These are phyloP conservation scores for Pegoplata infirma DNA, from an alignment of 2,888 invertebrate species.

Conservation along the genomic window DNA sequence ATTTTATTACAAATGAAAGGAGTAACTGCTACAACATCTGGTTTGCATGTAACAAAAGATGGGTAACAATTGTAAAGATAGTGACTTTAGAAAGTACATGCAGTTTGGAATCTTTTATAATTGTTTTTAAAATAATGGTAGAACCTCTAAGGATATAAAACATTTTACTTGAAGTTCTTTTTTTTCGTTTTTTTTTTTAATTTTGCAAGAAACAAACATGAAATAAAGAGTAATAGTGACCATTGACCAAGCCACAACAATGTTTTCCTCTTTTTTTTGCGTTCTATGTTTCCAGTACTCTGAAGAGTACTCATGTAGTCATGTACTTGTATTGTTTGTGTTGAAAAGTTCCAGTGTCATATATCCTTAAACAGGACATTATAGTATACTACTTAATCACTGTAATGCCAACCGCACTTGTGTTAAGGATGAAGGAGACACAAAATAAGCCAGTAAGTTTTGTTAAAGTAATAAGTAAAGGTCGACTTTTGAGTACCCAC, in stretches of 20 bases:
- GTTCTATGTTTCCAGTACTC: not conserved
- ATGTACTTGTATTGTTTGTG: conserved; percentile 28
- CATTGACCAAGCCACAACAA: conserved; percentile 62
- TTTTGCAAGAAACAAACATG: not conserved
- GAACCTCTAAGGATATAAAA: conserved; percentile 59
- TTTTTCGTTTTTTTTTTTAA: no score
- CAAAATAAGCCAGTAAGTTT: not conserved
- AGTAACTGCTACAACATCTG: conserved; percentile 67
- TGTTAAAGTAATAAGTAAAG: not conserved
- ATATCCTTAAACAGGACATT: conserved; percentile 53
- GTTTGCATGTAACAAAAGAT: conserved; percentile 66
- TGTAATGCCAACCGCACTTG: conserved; percentile 64
- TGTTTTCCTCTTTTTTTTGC: conserved; percentile 19
- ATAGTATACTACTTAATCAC: conserved; percentile 61
- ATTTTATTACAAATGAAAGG: conserved; percentile 66
- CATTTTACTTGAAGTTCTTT: conserved; percentile 54
- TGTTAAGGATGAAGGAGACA: conserved; percentile 34
- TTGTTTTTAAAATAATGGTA: conserved; percentile 62
- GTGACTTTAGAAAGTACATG: conserved; percentile 29
- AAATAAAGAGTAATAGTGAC: conserved; percentile 49
- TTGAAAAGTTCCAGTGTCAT: conserved; percentile 56
- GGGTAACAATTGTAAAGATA: conserved; percentile 56
- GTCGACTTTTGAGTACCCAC: not conserved
- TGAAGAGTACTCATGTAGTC: not conserved
- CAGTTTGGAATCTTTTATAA: conserved; percentile 52